Base-by-base conservation (phyloP, 23 tunicate genomes). In the Corella eumyota region DNA sequence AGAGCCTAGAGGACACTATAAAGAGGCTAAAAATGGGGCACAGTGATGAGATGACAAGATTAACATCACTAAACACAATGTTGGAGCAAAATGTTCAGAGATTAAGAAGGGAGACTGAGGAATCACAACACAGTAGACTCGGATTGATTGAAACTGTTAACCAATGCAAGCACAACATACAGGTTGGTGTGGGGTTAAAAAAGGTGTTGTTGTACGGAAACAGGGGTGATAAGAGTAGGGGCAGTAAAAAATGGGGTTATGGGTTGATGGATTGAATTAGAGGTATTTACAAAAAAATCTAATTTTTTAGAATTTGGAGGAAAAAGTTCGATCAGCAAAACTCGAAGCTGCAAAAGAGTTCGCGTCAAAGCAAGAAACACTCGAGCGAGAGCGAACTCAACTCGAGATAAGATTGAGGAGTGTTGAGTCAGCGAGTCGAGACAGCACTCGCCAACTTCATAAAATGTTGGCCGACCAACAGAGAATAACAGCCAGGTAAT, bases 381-480 rank as follows among this genome's bases (percentile, higher is more conserved):
- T 69, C 24, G 60, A 64, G 27, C 74, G 74, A 29, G 78, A 84
- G 70, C 75, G 58, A 54, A 84, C 69, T 7, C 82, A 69, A 47
- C 68, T 84, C 27, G 60, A 84, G 56, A 56, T 67, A 2, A 62
- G 75, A 38, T 47, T 84, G 34, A 46, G 45, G 30, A 77, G 64
- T 26, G 4, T 68, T 28, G 94, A 84, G 5, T 65, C 46, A 21
- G 61, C 73, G 2, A 78, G 64, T 62, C 70, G 81, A 45, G 56
- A 71, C 36, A 71, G 83, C 19, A 58, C 75, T 0, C 70, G 74
- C 22, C 68, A 84, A 31, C 64, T 84, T 17, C 94, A 84, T 62
- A 75, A 75, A 50, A 74, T 84, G 83, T 55, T 84, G 32, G 94
- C 83, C 11, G 83, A 84, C 34, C 94, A 84, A 63, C 94, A 84